Base-by-base conservation (phyloP, 2,797 vertebrate genomes). In the Muscicapa striata region DNA sequence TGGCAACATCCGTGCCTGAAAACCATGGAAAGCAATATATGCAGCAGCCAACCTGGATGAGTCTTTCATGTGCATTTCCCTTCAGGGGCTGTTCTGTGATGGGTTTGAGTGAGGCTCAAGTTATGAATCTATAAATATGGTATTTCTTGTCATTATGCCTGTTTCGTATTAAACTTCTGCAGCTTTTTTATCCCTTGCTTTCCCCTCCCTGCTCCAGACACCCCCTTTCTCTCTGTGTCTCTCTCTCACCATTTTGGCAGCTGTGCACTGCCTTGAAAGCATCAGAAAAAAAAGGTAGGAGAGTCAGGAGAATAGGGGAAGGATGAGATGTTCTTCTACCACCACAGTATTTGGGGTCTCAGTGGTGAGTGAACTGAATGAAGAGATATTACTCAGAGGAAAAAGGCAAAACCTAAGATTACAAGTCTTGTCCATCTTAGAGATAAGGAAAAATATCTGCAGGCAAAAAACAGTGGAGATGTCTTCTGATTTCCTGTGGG, bases 101-200 rank as follows among this genome's bases (percentile, higher is more conserved):
- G 40, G 68, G 63, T 93, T 94, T 93, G 68, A 95, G 80, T 90
- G 83, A 84, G 54, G 34, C 36, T 78, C n/a, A 89, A 92, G 78
- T 85, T 91, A 85, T 5, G 48, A 85, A 94, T 93, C 73, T 85
- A 72, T 78, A 78, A 95, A 92, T 76, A 45, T 49, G 51, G 48
- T 66, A 52, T 68, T 94, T 93, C 91, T 82, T 57, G 64, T 93
- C 81, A 72, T 40, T 64, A n/a, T 81, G 87, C 66, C 78, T 95
- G 93, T 83, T 95, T 78, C 30, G 6, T 54, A 89, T 96, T 91
- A 95, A 96, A 80, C 4, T 36, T 64, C 58, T 62, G n/a, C 57
- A 62, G 54, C 4, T 63, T 76, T n/a, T 72, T 84, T 55, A 40
- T 16, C 38, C 24, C 6, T 67, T 22, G 18, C 11, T 13, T 54